Conservation (phyloP, 2,797 vertebrate species). For the Tragopan temminckii region DNA sequence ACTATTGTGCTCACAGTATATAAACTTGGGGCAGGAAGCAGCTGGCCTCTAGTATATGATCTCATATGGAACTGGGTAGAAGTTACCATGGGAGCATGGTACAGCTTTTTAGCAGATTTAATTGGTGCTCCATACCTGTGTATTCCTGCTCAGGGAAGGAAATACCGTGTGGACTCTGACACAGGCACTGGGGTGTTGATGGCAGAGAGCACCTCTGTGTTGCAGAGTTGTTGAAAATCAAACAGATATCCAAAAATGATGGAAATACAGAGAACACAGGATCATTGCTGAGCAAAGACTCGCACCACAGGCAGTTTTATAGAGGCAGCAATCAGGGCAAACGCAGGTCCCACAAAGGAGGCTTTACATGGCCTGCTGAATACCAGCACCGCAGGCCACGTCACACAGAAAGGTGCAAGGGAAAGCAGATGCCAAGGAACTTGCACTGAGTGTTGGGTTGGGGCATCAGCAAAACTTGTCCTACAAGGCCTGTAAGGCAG, state of each 20-base stretch:
- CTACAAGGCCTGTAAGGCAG: neutral
- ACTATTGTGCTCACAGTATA: neutral
- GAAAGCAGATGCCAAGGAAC: neutral
- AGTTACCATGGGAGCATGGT: conserved; percentile 5
- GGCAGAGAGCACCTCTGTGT: neutral
- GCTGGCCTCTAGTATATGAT: conserved; percentile 40
- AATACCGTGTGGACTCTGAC: neutral
- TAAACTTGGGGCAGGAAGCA: conserved; percentile 64
- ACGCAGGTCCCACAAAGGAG: fast-evolving
- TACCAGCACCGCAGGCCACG: fast-evolving
- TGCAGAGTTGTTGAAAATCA: neutral
- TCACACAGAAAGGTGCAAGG: fast-evolving
- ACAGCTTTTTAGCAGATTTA: neutral
- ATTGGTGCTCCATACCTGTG: conserved; percentile 11
- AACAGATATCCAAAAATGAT: neutral
- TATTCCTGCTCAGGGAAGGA: conserved; percentile 7
- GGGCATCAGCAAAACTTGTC: neutral
- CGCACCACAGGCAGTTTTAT: neutral
- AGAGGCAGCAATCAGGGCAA: fast-evolving
- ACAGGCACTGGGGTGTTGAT: neutral
- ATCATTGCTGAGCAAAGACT: neutral
- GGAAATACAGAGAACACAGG: neutral
- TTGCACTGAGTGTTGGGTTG: fast-evolving
- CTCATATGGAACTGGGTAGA: conserved; percentile 26
- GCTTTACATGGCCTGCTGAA: neutral